These are phyloP conservation scores for Anseranas semipalmata DNA, from an alignment of 2,113 vertebrate genomes.

Conservation along the genomic window DNA sequence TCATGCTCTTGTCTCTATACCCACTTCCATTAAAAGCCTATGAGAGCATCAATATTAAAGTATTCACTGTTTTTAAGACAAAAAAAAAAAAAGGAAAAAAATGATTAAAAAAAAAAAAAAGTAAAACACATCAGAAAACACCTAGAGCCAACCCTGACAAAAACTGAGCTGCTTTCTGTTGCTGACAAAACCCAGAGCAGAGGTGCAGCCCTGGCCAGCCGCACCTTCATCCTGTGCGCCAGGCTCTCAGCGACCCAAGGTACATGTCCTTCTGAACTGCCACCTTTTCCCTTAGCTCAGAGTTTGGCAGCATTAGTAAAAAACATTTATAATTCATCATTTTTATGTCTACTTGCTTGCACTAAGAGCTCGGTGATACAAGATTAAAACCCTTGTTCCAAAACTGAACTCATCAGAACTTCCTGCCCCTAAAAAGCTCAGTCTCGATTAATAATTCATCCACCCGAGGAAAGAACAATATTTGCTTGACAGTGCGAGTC, in stretches of 20 bases:
- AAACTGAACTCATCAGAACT: background rate
- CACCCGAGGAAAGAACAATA: background rate
- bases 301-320: background rate
- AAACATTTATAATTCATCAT: background rate
- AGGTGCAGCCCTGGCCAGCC: background rate
- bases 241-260: rapidly evolving
- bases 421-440: background rate
- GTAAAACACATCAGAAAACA: background rate
- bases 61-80: background rate
- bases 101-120: background rate
- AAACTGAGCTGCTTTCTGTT: background rate
- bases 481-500: background rate
- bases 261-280: background rate
- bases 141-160: background rate
- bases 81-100: background rate
- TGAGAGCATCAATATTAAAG: background rate
- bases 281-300: background rate
- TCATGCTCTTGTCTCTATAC: background rate
- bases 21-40: background rate
- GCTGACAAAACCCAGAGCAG: background rate
- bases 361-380: background rate
- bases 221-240: background rate
- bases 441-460: background rate
- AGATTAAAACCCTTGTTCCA: background rate
- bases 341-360: background rate